These are phyloP conservation scores for Psylliodes chrysocephalus DNA, from an alignment of 2,888 invertebrate genomes.

Conservation along the genomic window DNA sequence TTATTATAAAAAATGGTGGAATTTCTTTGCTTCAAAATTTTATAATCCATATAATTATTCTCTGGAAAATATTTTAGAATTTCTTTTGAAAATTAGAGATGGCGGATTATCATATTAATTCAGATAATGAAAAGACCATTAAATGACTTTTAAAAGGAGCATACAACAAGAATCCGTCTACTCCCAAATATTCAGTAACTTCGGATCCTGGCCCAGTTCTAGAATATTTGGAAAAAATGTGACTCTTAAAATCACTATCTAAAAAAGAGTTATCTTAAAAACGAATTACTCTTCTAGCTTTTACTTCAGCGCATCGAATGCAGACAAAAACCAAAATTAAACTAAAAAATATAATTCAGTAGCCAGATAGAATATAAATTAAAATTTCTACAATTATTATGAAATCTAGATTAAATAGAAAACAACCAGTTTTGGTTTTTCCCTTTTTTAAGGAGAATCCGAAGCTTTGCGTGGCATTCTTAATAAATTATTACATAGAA, in stretches of 20 bases:
- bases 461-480: background rate
- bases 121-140: too few relatives aligned
- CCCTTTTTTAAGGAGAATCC: background rate
- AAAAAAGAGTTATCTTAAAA: background rate
- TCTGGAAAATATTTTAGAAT: background rate
- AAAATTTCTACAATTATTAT: background rate
- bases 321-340: background rate
- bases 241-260: background rate
- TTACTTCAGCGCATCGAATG: background rate
- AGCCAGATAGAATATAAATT: background rate
- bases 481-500: background rate
- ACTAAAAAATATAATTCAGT: background rate
- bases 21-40: background rate
- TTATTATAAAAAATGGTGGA: constrained; percentile 13
- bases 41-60: background rate
- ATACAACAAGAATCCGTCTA: constrained; percentile 2
- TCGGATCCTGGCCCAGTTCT: constrained; percentile 11
- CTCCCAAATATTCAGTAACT: constrained; percentile 8
- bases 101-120: too few relatives aligned
- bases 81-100: background rate
- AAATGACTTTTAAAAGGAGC: constrained; percentile 5
- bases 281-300: background rate
- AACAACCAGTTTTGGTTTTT: background rate
- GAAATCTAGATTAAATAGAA: background rate
- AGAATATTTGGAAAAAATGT: background rate